phyloP scores from a whole-genome alignment of 2,113 vertebrate species.

The Hipposideros armiger region DNA sequence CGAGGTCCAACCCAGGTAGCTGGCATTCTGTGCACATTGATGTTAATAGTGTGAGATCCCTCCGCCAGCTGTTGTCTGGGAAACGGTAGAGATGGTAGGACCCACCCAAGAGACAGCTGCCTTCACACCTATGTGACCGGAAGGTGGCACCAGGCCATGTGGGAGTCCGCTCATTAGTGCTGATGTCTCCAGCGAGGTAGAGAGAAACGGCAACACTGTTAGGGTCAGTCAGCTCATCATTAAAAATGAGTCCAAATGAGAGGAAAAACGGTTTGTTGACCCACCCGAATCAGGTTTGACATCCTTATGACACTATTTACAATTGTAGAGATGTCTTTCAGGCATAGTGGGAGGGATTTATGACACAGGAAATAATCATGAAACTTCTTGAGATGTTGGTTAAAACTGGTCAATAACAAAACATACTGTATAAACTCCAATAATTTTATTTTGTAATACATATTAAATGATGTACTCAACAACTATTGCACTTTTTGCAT shows the following conservation, averaged over 20 bases:
- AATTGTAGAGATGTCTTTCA: conserved; percentile 50
- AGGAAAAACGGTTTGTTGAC: conserved; percentile 80
- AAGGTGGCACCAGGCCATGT: conserved; percentile 72
- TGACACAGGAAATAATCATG: conserved; percentile 52
- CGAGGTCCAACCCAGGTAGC: background rate
- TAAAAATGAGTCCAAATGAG: conserved; percentile 82
- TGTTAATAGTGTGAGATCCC: conserved; percentile 77
- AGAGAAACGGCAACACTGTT: conserved; percentile 79
- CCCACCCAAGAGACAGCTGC: conserved; percentile 70
- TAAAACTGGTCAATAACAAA: conserved; percentile 72
- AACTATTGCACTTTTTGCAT: conserved; percentile 65
- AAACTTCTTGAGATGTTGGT: conserved; percentile 68
- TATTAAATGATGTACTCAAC: conserved; percentile 79
- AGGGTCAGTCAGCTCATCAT: conserved; percentile 82
- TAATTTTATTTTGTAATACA: conserved; percentile 64
- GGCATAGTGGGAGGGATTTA: conserved; percentile 47
- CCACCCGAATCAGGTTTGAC: conserved; percentile 72
- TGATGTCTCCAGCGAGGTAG: conserved; percentile 79
- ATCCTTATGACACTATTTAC: conserved; percentile 68
- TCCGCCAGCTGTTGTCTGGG: conserved; percentile 76
- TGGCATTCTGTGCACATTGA: conserved; percentile 60
- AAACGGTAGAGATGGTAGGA: conserved; percentile 61
- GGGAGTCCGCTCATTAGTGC: conserved; percentile 79
- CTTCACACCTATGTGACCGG: conserved; percentile 77
- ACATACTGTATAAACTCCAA: conserved; percentile 52